Percentiles rank a stretch among this genome's conserved stretches.
phyloP scores from a whole-genome alignment of 2,888 invertebrate species.

The Vesta saturnalis region DNA sequence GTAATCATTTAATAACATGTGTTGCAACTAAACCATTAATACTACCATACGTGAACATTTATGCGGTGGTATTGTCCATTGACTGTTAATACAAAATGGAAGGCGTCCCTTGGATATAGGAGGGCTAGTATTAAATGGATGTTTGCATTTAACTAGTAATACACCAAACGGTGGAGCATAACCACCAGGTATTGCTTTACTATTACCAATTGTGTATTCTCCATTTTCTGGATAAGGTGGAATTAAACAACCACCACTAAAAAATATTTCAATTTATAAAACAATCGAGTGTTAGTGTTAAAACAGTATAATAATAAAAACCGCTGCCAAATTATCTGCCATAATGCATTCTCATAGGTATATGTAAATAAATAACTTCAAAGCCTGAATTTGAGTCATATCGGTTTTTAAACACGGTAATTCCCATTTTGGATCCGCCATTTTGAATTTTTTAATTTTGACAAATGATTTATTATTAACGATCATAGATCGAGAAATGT shows the following conservation, averaged over 20 bases:
- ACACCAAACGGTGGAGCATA: constrained; percentile 35
- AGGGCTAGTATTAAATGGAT: neutral
- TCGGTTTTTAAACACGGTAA: no score
- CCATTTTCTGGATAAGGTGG: constrained; percentile 49
- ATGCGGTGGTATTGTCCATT: constrained; percentile 6
- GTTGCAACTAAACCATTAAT: neutral
- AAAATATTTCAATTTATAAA: neutral
- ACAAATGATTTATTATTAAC: no score
- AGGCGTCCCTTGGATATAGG: neutral
- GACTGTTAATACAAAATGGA: constrained; percentile 13
- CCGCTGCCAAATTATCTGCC: no score
- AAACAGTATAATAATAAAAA: neutral
- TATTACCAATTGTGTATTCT: constrained; percentile 38
- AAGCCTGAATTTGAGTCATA: no score
- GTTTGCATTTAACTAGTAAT: constrained; percentile 41
- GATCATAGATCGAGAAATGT: no score
- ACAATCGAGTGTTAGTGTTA: no score
- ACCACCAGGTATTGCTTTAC: constrained; percentile 32
- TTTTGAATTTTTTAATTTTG: no score
- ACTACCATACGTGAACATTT: constrained; percentile 17
- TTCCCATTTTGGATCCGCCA: no score
- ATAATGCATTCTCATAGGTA: no score
- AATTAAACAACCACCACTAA: constrained; percentile 30
- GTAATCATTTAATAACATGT: neutral
- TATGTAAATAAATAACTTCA: no score